phyloP scores from a whole-genome alignment of 2,888 invertebrate species.

The Sarcophaga subvicina region DNA sequence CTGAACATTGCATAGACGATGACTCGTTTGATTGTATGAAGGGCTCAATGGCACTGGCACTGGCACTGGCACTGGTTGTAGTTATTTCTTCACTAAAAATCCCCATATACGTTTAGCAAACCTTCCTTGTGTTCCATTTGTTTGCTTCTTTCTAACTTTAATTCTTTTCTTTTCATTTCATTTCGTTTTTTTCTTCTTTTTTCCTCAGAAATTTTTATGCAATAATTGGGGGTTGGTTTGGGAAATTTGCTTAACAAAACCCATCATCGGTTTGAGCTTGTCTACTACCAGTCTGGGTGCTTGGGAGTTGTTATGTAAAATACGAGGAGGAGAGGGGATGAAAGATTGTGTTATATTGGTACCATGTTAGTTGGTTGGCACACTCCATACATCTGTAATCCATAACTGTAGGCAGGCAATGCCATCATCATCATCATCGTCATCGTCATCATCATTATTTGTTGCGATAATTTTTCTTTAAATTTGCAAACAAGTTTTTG shows the following conservation, averaged over 20 bases:
- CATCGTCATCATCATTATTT: slow-evolving; percentile 53
- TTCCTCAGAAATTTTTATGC: slow-evolving; percentile 39
- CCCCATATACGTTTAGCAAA: too few relatives aligned
- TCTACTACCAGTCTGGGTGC: slow-evolving; percentile 32
- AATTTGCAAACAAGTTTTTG: slow-evolving; percentile 58
- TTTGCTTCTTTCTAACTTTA: slow-evolving; percentile 14
- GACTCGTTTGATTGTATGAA: neutral
- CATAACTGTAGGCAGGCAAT: neutral
- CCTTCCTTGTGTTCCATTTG: too few relatives aligned
- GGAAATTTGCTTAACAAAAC: slow-evolving; percentile 40
- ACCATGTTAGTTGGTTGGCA: slow-evolving; percentile 59
- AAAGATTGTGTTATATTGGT: neutral
- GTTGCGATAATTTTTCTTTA: slow-evolving; percentile 44
- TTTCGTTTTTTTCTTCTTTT: slow-evolving; percentile 1
- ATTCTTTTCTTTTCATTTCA: slow-evolving; percentile 14
- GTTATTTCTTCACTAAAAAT: slow-evolving; percentile 26
- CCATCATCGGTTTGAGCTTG: neutral
- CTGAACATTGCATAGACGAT: slow-evolving; percentile 58
- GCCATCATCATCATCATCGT: slow-evolving; percentile 8
- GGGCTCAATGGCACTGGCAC: neutral
- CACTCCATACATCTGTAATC: slow-evolving; percentile 38
- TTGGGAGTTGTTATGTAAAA: too few relatives aligned
- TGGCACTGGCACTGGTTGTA: slow-evolving; percentile 24
- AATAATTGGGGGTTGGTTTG: slow-evolving; percentile 64
- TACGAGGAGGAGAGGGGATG: neutral